phyloP scores from a whole-genome alignment of 2,113 vertebrate genomes.

The Sterrhoptilus dennistouni region DNA sequence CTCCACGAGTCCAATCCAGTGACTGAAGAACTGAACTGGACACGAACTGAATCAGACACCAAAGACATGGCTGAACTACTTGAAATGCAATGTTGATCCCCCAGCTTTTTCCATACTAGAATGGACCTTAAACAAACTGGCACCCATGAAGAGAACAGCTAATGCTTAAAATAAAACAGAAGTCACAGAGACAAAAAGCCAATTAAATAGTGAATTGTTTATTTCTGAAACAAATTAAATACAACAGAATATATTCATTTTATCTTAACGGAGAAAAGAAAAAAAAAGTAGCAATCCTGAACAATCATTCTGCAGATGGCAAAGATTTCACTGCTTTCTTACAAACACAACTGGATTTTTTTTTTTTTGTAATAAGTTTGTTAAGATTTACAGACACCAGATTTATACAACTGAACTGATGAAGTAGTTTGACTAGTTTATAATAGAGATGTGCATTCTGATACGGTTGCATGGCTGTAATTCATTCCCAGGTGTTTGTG shows the following conservation, averaged over 20 bases:
- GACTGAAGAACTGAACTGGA: not conserved
- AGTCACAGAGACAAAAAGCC: not conserved
- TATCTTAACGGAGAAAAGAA: not conserved
- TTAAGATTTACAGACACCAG: not conserved
- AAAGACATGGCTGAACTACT: not conserved
- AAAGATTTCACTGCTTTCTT: conserved; percentile 5
- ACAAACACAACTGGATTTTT: conserved; percentile 4
- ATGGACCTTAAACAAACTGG: not conserved
- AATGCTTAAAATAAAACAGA: conserved; percentile 21
- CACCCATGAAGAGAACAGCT: not conserved
- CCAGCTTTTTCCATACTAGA: not conserved
- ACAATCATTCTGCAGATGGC: conserved; percentile 10
- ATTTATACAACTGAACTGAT: not conserved
- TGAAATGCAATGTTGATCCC: not conserved
- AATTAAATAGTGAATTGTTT: not conserved
- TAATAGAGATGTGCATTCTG: not conserved
- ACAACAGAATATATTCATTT: conserved; percentile 3
- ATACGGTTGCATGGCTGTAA: not conserved
- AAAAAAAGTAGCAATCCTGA: not conserved
- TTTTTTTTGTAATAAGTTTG: not conserved
- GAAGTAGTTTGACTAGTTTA: not conserved
- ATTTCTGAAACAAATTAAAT: conserved; percentile 29
- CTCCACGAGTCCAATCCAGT: not conserved
- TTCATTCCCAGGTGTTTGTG: not conserved
- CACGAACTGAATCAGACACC: not conserved